Conservation (phyloP, 2,888 invertebrate species). For the Salpingus planirostris region DNA sequence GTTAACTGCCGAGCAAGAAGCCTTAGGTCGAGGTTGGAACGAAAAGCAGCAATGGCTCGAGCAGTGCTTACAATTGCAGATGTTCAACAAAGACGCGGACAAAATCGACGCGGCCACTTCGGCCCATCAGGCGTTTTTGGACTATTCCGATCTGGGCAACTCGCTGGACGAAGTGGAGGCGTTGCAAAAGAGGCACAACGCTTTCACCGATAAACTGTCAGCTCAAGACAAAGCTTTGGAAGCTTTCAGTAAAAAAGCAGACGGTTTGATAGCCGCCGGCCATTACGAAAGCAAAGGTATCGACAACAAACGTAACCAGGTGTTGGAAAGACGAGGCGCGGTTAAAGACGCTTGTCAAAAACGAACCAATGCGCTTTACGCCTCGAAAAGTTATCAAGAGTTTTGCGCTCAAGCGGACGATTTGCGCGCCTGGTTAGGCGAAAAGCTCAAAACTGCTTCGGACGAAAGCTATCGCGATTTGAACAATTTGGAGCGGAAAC, state of each 20-base stretch:
- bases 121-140: slow-evolving; percentile 88
- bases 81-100: slow-evolving; percentile 93
- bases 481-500: slow-evolving; percentile 79
- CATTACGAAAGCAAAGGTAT: slow-evolving; percentile 76
- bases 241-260: slow-evolving; percentile 74
- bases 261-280: slow-evolving; percentile 64
- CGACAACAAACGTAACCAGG: slow-evolving; percentile 62
- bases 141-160: slow-evolving; percentile 80
- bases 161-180: slow-evolving; percentile 89
- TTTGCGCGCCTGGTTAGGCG: slow-evolving; percentile 80
- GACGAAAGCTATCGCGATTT: slow-evolving; percentile 91
- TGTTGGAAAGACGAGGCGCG: slow-evolving; percentile 61
- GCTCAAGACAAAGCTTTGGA: slow-evolving; percentile 90
- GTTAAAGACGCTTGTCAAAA: slow-evolving; percentile 68
- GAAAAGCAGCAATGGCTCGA: slow-evolving; percentile 79
- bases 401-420: slow-evolving; percentile 91
- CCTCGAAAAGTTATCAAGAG: slow-evolving; percentile 83
- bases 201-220: slow-evolving; percentile 82
- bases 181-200: slow-evolving; percentile 83
- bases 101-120: slow-evolving; percentile 93
- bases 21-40: slow-evolving; percentile 71
- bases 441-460: slow-evolving; percentile 83
- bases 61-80: slow-evolving; percentile 81
- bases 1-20: slow-evolving; percentile 65
- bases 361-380: slow-evolving; percentile 65